Evolutionary conservation across 2,113 vertebrate genomes (phyloP).

Genomic region (Petaurus breviceps): DNA sequence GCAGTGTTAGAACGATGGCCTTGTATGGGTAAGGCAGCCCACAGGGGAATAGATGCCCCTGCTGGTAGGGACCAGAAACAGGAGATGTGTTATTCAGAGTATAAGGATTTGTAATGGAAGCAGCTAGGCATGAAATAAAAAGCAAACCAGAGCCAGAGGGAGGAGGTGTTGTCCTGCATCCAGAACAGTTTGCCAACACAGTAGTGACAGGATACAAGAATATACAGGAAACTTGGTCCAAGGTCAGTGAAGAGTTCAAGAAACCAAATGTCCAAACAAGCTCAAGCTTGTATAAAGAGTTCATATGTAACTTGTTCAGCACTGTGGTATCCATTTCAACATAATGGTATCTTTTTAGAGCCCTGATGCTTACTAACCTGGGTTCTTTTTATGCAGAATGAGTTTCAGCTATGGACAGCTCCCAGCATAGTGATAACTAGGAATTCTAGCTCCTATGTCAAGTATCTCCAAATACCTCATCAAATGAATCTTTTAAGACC

Average conservation of each 20-base stretch:
- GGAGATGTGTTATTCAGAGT: background rate
- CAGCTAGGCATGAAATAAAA: background rate
- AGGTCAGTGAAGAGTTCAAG: background rate
- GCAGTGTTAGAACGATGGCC: background rate
- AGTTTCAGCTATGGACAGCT: background rate
- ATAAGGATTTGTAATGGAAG: background rate
- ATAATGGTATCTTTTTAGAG: background rate
- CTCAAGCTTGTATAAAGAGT: background rate
- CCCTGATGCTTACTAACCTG: background rate
- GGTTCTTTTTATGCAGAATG: background rate
- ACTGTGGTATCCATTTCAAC: background rate
- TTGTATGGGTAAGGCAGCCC: background rate
- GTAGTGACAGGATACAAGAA: background rate
- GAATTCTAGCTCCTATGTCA: background rate
- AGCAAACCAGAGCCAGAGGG: background rate
- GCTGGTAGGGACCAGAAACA: background rate
- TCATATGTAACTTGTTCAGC: background rate
- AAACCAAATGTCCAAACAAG: background rate
- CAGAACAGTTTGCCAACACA: background rate
- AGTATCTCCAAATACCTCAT: background rate
- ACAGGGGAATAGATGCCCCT: background rate
- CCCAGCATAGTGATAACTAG: background rate
- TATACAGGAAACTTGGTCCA: background rate
- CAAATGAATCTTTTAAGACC: background rate
- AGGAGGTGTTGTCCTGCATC: background rate